Base-by-base conservation (phyloP, 2,888 invertebrate genomes). In the Tinea pellionella region DNA sequence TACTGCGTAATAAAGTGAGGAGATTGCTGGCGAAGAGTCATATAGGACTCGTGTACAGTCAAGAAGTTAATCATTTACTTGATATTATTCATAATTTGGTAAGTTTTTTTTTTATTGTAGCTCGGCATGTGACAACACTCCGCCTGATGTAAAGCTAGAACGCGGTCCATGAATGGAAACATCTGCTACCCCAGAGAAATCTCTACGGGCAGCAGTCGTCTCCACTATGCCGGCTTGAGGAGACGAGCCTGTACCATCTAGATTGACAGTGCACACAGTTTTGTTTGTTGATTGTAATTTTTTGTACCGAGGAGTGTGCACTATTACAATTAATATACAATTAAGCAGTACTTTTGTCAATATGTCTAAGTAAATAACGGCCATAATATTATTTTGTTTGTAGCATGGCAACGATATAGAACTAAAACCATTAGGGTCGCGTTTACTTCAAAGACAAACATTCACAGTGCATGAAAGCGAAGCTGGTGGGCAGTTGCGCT, bases 391-490 rank as follows among this genome's bases (percentile, higher is more conserved):
- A 30, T 30, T 30, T 9, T 30, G 19, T 19, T 53, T 53, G 62
- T 79, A 99, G 97, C 94, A 96, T 86, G 99, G 98, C 56, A 99
- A 99, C 81, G 98, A 98, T 76, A 97, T 99, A 64, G 98, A 98
- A 74, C 87, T 99, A 68, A 97, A 97, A 79, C 99, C 99, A 8
- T 88, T 98, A 64, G 96, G 96, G 0, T 99, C 99, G 61, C 92
- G 99, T 16, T 91, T 97, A 73, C 91, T 98, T 77, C 97, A 99
- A 73, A 93, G 99, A 60, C 98, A 98, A 74, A 96, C 97, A 64
- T 99, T 99, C 87, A 98, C 98, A 0, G 99, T 99, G 29, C 98
- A 99, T 83, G 95, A 96, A 69, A 98, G 97, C 2, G 98, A 98
- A 85, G 93, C 96, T 29, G 92, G 92, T 41, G 98, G 98, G 1